Evolutionary conservation across 2,113 vertebrate genomes (phyloP), one percentile per base, ranked within the genome.

Genomic region (Chamaea fasciata): DNA sequence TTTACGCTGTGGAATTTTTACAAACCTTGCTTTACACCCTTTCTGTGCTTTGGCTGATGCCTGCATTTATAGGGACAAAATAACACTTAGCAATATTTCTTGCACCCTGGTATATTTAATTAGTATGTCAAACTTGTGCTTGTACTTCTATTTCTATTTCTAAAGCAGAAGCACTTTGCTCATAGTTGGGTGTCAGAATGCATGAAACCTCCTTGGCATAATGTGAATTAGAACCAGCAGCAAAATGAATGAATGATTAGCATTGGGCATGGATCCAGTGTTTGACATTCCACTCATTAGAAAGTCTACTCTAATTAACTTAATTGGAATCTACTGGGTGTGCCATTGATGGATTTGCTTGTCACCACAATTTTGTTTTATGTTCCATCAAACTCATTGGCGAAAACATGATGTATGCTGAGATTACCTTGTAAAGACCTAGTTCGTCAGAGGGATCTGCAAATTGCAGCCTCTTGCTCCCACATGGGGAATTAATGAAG

Each of bases 301-400:
- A 94, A 97, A 97, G 95, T 97, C 96, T 95, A 95, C 94, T 95
- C 93, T 97, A 97, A 97, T 97, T 97, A 97, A 96, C 18, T 90
- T 97, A 97, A 96, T 96, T 97, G 96, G 97, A 95, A 97, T 97
- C 95, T 97, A 97, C 95, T 96, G 96, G 97, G 95, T 97, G 95
- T 97, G 96, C 95, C 90, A 95, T 94, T 97, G 97, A 97, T 97
- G 96, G 96, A 97, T 97, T 97, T 97, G 77, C 95, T 94, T 96
- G 96, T 97, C 96, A 97, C 91, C 92, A 87, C 94, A 90, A 89
- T 91, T 95, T 95, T 97, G 93, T 96, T 97, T 96, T 93, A 96
- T 96, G 87, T 97, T 97, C 95, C 93, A 96, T 96, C 92, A 97
- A 90, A 92, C 87, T 96, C 95, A 94, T 92, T 96, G 96, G 96